Percentiles rank a stretch among this genome's conserved stretches.
Evolutionary conservation across 2,797 vertebrate species (phyloP).

Genomic region (Saxicola maurus): DNA sequence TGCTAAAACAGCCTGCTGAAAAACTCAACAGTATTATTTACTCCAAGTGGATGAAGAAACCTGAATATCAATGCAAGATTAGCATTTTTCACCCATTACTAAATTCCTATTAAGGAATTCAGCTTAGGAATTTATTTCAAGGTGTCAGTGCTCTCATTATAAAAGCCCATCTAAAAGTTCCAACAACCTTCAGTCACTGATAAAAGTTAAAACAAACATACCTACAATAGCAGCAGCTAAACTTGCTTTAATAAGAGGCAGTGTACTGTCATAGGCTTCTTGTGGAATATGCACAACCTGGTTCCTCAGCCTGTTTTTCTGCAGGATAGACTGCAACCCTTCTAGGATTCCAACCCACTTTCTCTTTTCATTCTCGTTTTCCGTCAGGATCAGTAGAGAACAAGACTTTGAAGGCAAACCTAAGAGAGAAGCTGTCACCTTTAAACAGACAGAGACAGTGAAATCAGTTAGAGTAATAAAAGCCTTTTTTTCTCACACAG

Average conservation of each 20-base stretch:
- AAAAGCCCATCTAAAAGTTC: not conserved
- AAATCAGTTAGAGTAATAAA: not conserved
- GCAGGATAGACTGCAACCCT: slow-evolving; percentile 87
- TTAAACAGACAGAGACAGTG: slow-evolving; percentile 34
- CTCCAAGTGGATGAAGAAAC: not conserved
- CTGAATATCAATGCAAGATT: not conserved
- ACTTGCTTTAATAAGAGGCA: slow-evolving; percentile 90
- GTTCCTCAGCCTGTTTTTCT: slow-evolving; percentile 87
- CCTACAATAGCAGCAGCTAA: slow-evolving; percentile 88
- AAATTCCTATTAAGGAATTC: not conserved
- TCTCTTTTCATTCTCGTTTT: slow-evolving; percentile 91
- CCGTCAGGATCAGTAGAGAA: slow-evolving; percentile 90
- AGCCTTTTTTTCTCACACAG: not conserved
- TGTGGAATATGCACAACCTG: slow-evolving; percentile 84
- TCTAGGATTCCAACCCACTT: slow-evolving; percentile 96
- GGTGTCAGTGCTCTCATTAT: not conserved
- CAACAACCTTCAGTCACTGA: not conserved
- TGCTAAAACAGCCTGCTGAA: not conserved
- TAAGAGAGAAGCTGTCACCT: slow-evolving; percentile 91
- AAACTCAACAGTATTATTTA: not conserved
- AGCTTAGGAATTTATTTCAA: slow-evolving; percentile 20
- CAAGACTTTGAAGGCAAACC: slow-evolving; percentile 82
- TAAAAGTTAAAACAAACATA: slow-evolving; percentile 46
- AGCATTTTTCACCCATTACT: not conserved
- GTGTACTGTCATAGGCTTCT: slow-evolving; percentile 91